Base-by-base conservation (phyloP, 2,888 invertebrate genomes). In the Troides helena region DNA sequence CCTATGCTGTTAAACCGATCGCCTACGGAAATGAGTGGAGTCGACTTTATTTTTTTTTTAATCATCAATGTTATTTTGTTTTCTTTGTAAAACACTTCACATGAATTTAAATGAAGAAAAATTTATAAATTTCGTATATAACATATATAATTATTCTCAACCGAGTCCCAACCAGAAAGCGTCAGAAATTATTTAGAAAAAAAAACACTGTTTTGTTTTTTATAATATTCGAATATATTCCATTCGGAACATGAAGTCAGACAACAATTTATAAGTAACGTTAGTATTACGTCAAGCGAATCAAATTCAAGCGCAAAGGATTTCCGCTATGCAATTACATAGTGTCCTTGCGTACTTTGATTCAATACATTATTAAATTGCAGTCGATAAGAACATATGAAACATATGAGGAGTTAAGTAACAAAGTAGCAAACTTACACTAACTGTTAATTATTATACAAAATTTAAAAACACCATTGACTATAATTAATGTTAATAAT, bases 1-100 rank as follows among this genome's bases (percentile, higher is more conserved):
- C 92, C 92, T 92, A 92, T 91, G 89, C 90, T 88, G 91, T 90
- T 92, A 89, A 90, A 91, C 89, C 85, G 89, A 92, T 91, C 87
- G 90, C 82, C 84, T 88, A 83, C 72, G 71, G 83, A 80, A 75
- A 74, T 75, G 73, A 57, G 74, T 86, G 80, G 92, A 92, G 90
- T 83, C 80, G 85, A 73, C 71, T 50, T 64, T 53, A 23, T 62
- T 30, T 62, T 71, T 69, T 74, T 71, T 62, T 21, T 57, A 8
- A 2, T 21, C n/a, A 21, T 57, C 5, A 21, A 21, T 4, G 8
- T 21, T 4, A 57, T 21, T 21, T 71, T 69, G 69, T 67, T 73
- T 71, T 67, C 67, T 30, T 62, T 69, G 57, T 43, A 62, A 50
- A 53, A 67, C 56, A 63, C 73, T 70, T 75, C 30, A 5, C 3